A percentile compares a stretch with the other conserved stretches of the same genome.
Evolutionary conservation across 2,888 invertebrate genomes (phyloP).

Genomic region (Pyrochroa serraticornis): DNA sequence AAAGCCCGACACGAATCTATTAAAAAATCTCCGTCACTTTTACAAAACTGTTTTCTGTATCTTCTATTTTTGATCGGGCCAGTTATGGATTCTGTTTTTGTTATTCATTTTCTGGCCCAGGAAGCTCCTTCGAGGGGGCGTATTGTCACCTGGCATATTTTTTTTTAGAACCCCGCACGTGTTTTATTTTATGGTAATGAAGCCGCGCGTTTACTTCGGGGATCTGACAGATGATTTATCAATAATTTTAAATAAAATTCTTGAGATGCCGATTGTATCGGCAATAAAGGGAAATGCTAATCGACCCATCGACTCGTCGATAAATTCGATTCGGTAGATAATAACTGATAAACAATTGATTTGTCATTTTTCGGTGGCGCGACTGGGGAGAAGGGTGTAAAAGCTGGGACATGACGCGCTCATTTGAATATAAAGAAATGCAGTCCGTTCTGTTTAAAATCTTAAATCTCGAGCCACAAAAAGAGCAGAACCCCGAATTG

Average conservation of each 20-base stretch:
- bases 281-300: slow-evolving; percentile 3
- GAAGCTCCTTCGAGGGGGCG: no score
- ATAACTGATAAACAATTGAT: neutral
- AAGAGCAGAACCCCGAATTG: slow-evolving; percentile 53
- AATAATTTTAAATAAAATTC: slow-evolving; percentile 22
- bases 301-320: neutral
- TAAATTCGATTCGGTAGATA: no score
- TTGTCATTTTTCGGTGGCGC: neutral
- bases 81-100: slow-evolving; percentile 47
- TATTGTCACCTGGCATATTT: slow-evolving; percentile 7
- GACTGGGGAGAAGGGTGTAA: neutral
- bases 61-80: slow-evolving; percentile 47
- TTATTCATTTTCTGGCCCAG: slow-evolving; percentile 3
- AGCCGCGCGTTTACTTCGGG: slow-evolving; percentile 25
- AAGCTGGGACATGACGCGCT: slow-evolving; percentile 35
- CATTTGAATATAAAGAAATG: slow-evolving; percentile 59
- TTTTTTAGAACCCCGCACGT: slow-evolving; percentile 32
- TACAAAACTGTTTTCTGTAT: slow-evolving; percentile 43
- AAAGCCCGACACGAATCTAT: slow-evolving; percentile 47
- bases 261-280: slow-evolving; percentile 19
- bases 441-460: slow-evolving; percentile 55
- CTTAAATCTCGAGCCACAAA: slow-evolving; percentile 51
- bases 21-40: slow-evolving; percentile 50
- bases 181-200: slow-evolving; percentile 38
- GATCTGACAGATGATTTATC: slow-evolving; percentile 43